Conservation (phyloP, 2,797 vertebrate species). For the Pempheris klunzingeri region DNA sequence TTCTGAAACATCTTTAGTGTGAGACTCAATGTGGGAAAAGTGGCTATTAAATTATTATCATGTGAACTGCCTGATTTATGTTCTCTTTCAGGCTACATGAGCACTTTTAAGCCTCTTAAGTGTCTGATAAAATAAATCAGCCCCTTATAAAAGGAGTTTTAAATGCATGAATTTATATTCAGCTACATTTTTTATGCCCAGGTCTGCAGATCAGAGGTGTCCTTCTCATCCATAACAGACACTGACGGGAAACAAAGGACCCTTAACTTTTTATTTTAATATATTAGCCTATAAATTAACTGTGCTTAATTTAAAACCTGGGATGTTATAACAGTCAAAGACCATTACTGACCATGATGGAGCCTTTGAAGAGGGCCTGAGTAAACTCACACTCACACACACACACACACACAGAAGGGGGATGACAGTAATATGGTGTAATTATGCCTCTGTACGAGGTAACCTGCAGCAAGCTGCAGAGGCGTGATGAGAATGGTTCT, state of each 20-base stretch:
- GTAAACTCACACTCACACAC: conserved; percentile 48
- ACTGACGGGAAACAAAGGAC: conserved; percentile 62
- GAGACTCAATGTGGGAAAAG: conserved; percentile 16
- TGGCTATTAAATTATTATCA: conserved; percentile 41
- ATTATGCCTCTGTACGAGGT: conserved; percentile 67
- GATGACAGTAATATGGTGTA: conserved; percentile 72
- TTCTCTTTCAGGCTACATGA: conserved; percentile 24
- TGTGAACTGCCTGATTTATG: conserved; percentile 36
- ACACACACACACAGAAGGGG: conserved; percentile 10
- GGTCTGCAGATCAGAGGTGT: conserved; percentile 49
- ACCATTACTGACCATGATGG: conserved; percentile 43
- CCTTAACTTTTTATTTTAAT: conserved; percentile 48
- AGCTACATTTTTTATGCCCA: conserved; percentile 31
- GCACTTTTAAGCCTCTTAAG: conserved; percentile 35
- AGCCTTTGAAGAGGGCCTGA: conserved; percentile 25
- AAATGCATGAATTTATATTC: conserved; percentile 54
- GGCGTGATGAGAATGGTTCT: conserved; percentile 59
- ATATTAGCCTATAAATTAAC: conserved; percentile 57
- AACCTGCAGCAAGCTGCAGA: conserved; percentile 62
- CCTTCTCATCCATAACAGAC: conserved; percentile 63
- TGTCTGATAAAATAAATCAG: conserved; percentile 59
- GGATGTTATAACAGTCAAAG: conserved; percentile 42
- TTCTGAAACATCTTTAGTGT: conserved; percentile 14
- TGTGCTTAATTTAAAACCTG: conserved; percentile 47
- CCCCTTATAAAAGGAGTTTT: conserved; percentile 40